These are phyloP conservation scores for Zygogramma bicolorata DNA, from an alignment of 2,888 invertebrate genomes.

Conservation along the genomic window DNA sequence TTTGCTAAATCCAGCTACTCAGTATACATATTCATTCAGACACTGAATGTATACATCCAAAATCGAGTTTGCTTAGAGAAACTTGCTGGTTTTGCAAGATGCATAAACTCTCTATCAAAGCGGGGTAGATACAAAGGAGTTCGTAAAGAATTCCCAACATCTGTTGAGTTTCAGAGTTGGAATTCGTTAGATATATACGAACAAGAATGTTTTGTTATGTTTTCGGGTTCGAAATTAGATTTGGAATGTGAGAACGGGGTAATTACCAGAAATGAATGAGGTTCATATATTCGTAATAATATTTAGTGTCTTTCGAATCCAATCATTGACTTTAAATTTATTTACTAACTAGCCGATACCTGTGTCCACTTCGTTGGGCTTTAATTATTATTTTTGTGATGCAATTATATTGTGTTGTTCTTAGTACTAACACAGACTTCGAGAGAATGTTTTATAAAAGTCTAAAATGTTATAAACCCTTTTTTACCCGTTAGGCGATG, in stretches of 20 bases:
- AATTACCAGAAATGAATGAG: background rate
- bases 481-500: too few species aligned
- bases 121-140: background rate
- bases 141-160: background rate
- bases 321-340: too few species aligned
- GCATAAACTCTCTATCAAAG: background rate
- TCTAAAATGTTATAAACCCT: too few species aligned
- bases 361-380: too few species aligned
- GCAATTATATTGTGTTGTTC: too few species aligned
- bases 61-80: background rate
- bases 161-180: background rate
- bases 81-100: background rate
- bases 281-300: too few species aligned
- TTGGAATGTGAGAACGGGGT: background rate
- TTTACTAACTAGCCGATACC: too few species aligned
- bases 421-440: too few species aligned
- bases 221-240: background rate
- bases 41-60: background rate
- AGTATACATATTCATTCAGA: background rate
- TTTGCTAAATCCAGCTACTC: background rate
- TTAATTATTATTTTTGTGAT: too few species aligned
- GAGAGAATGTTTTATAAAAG: too few species aligned
- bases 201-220: background rate
- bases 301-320: too few species aligned
- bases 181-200: background rate